Evolutionary conservation across 2,797 vertebrate genomes (phyloP).

Genomic region (Numenius phaeopus): DNA sequence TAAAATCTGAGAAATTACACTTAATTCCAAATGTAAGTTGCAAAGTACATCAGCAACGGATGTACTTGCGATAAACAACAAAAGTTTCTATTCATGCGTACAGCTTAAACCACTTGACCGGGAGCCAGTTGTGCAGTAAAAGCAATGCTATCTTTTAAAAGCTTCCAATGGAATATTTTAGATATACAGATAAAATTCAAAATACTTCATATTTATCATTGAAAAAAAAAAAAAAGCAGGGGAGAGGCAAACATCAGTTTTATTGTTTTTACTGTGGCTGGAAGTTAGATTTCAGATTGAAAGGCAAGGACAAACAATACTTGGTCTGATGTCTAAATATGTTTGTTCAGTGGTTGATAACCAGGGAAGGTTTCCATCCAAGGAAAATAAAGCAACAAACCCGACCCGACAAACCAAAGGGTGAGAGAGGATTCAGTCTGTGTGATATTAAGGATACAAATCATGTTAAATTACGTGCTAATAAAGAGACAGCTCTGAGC

Average conservation of each 20-base stretch:
- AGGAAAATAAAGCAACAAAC: constrained; percentile 41
- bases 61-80: background rate
- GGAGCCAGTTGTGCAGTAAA: background rate
- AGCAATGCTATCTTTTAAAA: background rate
- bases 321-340: background rate
- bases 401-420: constrained; percentile 6
- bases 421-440: constrained; percentile 26
- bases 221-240: background rate
- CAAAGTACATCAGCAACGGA: background rate
- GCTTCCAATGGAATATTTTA: background rate
- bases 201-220: background rate
- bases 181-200: background rate
- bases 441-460: constrained; percentile 12
- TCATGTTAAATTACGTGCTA: constrained; percentile 29
- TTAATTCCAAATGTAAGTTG: accelerated
- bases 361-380: constrained; percentile 16
- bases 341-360: constrained; percentile 20
- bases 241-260: background rate
- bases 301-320: background rate
- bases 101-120: background rate
- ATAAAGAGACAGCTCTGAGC: background rate
- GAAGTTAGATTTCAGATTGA: constrained; percentile 5
- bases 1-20: background rate
- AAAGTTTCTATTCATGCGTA: background rate
- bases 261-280: constrained; percentile 13